Percentiles rank a stretch among this genome's conserved stretches.
Conservation (phyloP, 2,797 vertebrate species). For the Garrulus glandarius region DNA sequence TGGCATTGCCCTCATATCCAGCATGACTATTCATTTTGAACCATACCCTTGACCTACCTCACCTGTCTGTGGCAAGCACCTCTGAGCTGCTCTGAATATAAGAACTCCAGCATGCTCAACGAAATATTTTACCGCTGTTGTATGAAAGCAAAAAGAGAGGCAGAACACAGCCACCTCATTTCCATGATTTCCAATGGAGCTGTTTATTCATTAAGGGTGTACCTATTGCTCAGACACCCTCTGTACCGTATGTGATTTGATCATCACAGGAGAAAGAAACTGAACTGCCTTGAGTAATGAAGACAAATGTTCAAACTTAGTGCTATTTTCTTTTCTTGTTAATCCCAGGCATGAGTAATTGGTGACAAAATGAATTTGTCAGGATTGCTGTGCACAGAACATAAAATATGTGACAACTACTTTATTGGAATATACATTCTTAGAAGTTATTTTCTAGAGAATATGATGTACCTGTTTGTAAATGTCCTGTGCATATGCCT, state of each 20-base stretch:
- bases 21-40: neutral
- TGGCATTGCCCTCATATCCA: neutral
- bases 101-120: neutral
- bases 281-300: neutral
- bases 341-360: conserved; percentile 78
- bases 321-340: conserved; percentile 83
- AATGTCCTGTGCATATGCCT: neutral
- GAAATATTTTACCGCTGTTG: neutral
- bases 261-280: neutral
- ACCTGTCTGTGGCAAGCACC: neutral
- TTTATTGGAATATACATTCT: conserved; percentile 13
- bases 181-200: neutral
- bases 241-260: neutral
- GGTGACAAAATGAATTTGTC: conserved; percentile 85
- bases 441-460: conserved; percentile 7
- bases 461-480: neutral
- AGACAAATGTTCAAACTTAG: conserved; percentile 67
- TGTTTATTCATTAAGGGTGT: neutral
- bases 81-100: neutral
- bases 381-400: conserved; percentile 75
- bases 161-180: neutral
- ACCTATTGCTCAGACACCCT: neutral
- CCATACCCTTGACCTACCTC: neutral
- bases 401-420: conserved; percentile 13
- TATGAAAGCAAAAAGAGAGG: neutral